phyloP scores from a whole-genome alignment of 2,797 vertebrate species.

The Tamandua tetradactyla region DNA sequence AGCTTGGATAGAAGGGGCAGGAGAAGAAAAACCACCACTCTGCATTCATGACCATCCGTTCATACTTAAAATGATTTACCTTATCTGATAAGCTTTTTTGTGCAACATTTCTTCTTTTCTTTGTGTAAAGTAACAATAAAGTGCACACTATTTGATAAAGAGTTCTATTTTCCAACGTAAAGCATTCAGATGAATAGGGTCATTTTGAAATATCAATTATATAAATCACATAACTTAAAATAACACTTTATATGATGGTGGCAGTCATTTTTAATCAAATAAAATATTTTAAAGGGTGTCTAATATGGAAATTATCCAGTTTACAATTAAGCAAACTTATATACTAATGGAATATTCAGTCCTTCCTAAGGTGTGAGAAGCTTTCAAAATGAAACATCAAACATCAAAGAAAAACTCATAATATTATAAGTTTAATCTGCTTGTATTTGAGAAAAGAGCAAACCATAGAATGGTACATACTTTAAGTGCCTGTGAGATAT shows the following conservation, averaged over 20 bases:
- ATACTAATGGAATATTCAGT: neutral
- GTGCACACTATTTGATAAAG: neutral
- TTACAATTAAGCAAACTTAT: neutral
- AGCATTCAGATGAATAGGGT: neutral
- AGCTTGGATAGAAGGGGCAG: neutral
- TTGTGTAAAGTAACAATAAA: conserved; percentile 48
- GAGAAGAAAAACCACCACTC: neutral
- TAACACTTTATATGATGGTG: neutral
- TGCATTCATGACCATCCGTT: conserved; percentile 36
- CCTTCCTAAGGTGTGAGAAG: neutral
- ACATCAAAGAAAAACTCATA: neutral
- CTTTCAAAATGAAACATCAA: neutral
- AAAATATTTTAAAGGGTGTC: neutral
- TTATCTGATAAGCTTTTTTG: conserved; percentile 47
- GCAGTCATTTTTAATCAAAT: neutral
- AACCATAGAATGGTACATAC: neutral
- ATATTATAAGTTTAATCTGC: neutral
- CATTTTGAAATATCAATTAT: neutral
- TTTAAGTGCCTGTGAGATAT: neutral
- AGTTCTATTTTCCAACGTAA: conserved; percentile 11
- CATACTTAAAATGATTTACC: conserved; percentile 19
- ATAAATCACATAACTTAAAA: neutral
- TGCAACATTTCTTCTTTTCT: conserved; percentile 42
- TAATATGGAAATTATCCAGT: conserved; percentile 13
- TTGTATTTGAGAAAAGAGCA: neutral